Base-by-base conservation (phyloP, 1,140 invertebrate species). In the Saccostrea glomerata region DNA sequence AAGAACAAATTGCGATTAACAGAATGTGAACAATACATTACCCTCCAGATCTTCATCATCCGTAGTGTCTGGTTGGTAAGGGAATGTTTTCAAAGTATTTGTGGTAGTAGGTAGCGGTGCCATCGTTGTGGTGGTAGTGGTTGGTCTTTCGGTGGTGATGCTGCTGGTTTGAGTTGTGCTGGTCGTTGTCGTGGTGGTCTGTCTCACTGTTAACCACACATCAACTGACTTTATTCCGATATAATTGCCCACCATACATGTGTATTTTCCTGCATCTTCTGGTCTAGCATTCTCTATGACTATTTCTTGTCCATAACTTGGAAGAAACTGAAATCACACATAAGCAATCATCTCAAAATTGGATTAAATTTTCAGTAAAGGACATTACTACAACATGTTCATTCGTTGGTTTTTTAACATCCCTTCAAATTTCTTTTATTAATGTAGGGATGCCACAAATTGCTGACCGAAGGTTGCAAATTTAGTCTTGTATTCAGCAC, bases 151-250 rank as follows among this genome's bases (percentile, higher is more conserved):
- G 2, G 89, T 85, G 1, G 86, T 85, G 0, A 83, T 87, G 12
- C 86, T 89, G 3, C 9, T 47, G 47, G 47, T 47, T 47, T 47
- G 47, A n/a, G 86, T 87, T 6, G 89, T 87, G 3, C 83, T 89
- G 23, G 86, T 89, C 0, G 89, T 82, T 13, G 89, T 87, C 36
- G 89, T 90, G 20, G 84, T 36, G 9, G 47, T 82, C 20, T 87
- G 87, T 58, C 87, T 77, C 0, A 90, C 90, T 3, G 36, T 89
- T 0, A 90, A 25, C 90, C 90, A 90, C n/a, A 85, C 88, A 30
- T 86, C 84, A 1, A 83, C 86, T 23, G 70, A 70, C 20, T 84
- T 87, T 56, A 90, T 86, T 11, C 86, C 86, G 47, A 86, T 77
- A 36, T 89, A 89, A 55, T 87, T 89, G 2, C 88, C 88, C 15